These are phyloP conservation scores for Hermodice carunculata DNA, from an alignment of 2,888 invertebrate species.

Conservation along the genomic window DNA sequence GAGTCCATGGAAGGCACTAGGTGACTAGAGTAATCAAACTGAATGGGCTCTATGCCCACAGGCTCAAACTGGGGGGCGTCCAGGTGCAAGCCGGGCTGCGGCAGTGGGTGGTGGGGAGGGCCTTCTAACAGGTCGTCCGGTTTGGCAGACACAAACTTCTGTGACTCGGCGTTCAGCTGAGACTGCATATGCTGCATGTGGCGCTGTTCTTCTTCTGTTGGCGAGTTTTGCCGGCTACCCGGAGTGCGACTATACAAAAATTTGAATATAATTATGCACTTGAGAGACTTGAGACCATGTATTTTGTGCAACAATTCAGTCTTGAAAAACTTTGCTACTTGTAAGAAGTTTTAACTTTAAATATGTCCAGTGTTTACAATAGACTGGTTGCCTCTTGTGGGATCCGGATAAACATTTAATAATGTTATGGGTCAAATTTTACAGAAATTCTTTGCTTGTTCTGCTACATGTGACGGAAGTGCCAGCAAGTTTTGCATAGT, in stretches of 20 bases:
- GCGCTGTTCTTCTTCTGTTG: constrained; percentile 84
- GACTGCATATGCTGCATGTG: constrained; percentile 1
- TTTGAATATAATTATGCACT: neutral
- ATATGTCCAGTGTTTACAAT: too few relatives aligned
- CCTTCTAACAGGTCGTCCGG: constrained; percentile 51
- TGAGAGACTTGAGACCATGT: neutral
- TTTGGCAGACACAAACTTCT: constrained; percentile 37
- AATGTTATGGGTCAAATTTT: too few relatives aligned
- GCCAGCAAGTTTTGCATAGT: too few relatives aligned
- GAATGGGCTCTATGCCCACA: constrained; percentile 67
- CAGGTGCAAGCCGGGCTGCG: constrained; percentile 54
- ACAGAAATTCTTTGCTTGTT: too few relatives aligned
- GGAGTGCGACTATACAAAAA: constrained; percentile 58
- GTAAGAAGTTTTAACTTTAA: too few relatives aligned
- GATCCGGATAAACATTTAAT: too few relatives aligned
- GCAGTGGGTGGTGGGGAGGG: constrained; percentile 32
- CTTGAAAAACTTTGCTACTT: too few relatives aligned
- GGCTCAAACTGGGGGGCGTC: constrained; percentile 65
- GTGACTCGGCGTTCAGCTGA: neutral
- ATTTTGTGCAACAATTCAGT: too few relatives aligned
- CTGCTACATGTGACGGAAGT: too few relatives aligned
- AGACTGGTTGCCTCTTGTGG: too few relatives aligned
- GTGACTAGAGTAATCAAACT: constrained; percentile 65
- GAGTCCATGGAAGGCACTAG: constrained; percentile 68
- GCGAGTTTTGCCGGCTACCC: constrained; percentile 92